Base-by-base conservation (phyloP, 2,888 invertebrate genomes). In the Salpingus planirostris region DNA sequence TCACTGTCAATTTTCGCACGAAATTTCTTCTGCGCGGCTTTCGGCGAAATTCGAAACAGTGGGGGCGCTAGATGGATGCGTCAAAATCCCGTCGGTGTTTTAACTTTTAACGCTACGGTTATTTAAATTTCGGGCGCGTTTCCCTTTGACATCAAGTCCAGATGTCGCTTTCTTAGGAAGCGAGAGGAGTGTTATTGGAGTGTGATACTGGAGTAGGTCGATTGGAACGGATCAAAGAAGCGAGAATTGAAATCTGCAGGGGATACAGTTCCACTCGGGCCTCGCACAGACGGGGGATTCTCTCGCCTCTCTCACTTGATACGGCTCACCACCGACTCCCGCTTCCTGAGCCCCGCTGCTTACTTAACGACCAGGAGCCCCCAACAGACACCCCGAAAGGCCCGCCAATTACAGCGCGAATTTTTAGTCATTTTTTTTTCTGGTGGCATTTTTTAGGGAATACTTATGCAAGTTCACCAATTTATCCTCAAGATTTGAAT, bases 201-300 rank as follows among this genome's bases (percentile, higher is more conserved):
- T 46, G 50, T 48, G 54, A 53, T 51, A 52, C 50, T 44, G 45
- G 47, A 49, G 54, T 51, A 50, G 47, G 47, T 49, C 53, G 54
- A 55, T 50, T 48, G 53, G 47, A 41, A 44, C 40, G 47, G 55
- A 58, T 57, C 60, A 60, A 60, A 60, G 58, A 52, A 49, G 50
- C 52, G 56, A 54, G 59, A 60, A 60, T 58, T 58, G 57, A 60
- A 60, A 58, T 58, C 59, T 52, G 54, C 57, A 54, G 58, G 60
- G 57, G 54, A 52, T 50, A 51, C 48, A 39, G 39, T 39, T 39
- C 39, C 36, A 39, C 39, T 36, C 15, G 31, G 34, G 29, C 30
- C 27, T 18, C 21, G 24, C 23, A 21, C 21, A 15, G 33, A 6
- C 28, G 34, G 23, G 38, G 38, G 35, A 36, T 39, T 39, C 35